These are phyloP conservation scores for Pseudococcus jackbeardsleyi DNA, from an alignment of 2,888 invertebrate genomes.

Conservation along the genomic window DNA sequence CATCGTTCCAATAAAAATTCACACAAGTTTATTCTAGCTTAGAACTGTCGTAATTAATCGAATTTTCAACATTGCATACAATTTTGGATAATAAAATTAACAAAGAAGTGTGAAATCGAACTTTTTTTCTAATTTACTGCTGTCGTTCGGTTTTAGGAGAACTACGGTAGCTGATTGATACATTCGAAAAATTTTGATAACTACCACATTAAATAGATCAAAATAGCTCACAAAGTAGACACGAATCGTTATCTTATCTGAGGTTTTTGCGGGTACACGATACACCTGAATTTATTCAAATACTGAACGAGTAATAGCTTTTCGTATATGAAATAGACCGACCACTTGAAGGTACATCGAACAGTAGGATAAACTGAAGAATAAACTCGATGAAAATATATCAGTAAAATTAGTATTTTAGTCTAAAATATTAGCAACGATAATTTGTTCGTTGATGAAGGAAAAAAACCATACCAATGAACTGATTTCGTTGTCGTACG, in stretches of 20 bases:
- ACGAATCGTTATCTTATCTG: slow-evolving; percentile 33
- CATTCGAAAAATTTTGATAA: background rate
- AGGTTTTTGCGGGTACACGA: slow-evolving; percentile 12
- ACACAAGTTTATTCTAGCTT: background rate
- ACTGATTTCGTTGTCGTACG: background rate
- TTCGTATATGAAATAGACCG: slow-evolving; percentile 43
- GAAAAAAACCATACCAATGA: background rate
- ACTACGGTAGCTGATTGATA: background rate
- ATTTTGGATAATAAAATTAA: background rate
- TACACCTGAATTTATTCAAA: slow-evolving; percentile 45
- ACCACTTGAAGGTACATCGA: background rate
- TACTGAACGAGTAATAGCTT: slow-evolving; percentile 38
- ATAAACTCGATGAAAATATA: background rate
- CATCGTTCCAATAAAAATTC: background rate
- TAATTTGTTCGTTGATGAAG: background rate
- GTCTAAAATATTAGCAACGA: background rate
- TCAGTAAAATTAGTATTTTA: background rate
- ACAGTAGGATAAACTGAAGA: background rate
- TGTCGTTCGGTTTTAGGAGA: background rate
- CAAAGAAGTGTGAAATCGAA: background rate
- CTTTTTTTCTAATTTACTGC: background rate
- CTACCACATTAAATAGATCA: slow-evolving; percentile 6
- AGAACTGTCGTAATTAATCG: background rate
- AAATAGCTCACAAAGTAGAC: slow-evolving; percentile 31
- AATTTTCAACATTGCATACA: background rate